A percentile compares a stretch with the other conserved stretches of the same genome.
Conservation (phyloP, 2,888 invertebrate species). For the Julus scandinavius region DNA sequence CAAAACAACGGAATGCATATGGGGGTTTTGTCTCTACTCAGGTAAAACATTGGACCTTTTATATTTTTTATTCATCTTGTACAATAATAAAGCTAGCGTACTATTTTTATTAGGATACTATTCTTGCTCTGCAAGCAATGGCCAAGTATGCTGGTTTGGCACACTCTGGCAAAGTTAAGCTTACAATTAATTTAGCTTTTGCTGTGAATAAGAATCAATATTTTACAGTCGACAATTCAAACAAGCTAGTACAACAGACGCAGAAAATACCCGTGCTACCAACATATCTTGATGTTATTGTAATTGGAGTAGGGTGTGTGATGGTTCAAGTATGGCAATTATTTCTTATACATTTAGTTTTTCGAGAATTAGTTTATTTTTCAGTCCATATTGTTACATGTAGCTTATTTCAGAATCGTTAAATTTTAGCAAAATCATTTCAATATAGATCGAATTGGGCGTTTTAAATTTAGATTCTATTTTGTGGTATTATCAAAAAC, state of each 20-base stretch:
- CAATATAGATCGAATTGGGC: too few relatives aligned
- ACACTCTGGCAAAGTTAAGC: slow-evolving; percentile 66
- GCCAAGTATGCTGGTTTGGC: slow-evolving; percentile 70
- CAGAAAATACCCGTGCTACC: slow-evolving; percentile 67
- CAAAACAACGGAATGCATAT: slow-evolving; percentile 73
- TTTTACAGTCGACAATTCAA: slow-evolving; percentile 67
- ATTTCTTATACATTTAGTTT: neutral
- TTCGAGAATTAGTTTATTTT: too few relatives aligned
- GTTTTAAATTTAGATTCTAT: too few relatives aligned
- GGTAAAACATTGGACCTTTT: slow-evolving; percentile 65
- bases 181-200: too few relatives aligned
- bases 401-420: too few relatives aligned
- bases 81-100: neutral
- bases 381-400: too few relatives aligned
- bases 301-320: slow-evolving; percentile 71
- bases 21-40: slow-evolving; percentile 83
- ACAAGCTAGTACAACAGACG: slow-evolving; percentile 69
- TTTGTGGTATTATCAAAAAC: too few relatives aligned
- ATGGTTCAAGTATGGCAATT: slow-evolving; percentile 69
- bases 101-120: slow-evolving; percentile 69
- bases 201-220: too few relatives aligned
- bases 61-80: too few relatives aligned
- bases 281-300: slow-evolving; percentile 67
- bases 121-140: slow-evolving; percentile 73
- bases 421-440: too few relatives aligned